A percentile compares a stretch with the other conserved stretches of the same genome.
phyloP scores from a whole-genome alignment of 1,140 invertebrate genomes.

The Bombus superbus region DNA sequence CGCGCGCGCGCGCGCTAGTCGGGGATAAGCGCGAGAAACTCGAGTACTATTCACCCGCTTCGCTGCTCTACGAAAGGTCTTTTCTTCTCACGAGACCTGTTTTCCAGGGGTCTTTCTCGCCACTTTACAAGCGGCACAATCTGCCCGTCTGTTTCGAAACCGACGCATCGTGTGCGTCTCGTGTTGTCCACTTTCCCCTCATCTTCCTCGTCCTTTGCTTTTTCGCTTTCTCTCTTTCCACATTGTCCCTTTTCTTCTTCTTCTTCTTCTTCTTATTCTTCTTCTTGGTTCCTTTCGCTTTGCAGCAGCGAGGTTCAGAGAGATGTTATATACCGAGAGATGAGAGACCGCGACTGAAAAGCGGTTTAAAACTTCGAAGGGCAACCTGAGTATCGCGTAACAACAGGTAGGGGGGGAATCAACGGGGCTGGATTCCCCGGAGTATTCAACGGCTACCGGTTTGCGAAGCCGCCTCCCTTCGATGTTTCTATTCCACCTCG shows the following conservation, averaged over 20 bases:
- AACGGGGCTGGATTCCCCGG: slow-evolving; percentile 50
- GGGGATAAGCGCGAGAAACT: slow-evolving; percentile 48
- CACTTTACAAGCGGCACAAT: slow-evolving; percentile 17
- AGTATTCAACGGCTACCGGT: slow-evolving; percentile 66
- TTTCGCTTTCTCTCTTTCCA: neutral
- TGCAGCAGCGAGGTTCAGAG: neutral
- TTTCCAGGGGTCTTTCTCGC: slow-evolving; percentile 9
- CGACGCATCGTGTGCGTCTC: neutral
- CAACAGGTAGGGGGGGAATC: slow-evolving; percentile 67
- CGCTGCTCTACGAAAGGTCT: slow-evolving; percentile 29
- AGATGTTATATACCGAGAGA: neutral
- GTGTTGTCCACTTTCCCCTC: neutral
- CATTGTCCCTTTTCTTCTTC: neutral
- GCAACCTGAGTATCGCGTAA: slow-evolving; percentile 67
- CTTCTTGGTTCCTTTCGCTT: neutral
- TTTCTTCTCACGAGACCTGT: slow-evolving; percentile 43
- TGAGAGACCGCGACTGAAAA: slow-evolving; percentile 37
- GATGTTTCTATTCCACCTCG: slow-evolving; percentile 39
- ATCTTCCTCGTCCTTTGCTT: neutral
- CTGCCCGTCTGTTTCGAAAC: slow-evolving; percentile 1
- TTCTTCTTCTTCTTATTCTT: too few relatives aligned
- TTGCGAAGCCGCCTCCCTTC: slow-evolving; percentile 41
- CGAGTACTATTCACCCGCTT: slow-evolving; percentile 44
- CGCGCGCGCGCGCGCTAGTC: neutral
- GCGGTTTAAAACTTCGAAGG: slow-evolving; percentile 62